Conservation (phyloP, 2,113 vertebrate species). For the Cynocephalus volans region DNA sequence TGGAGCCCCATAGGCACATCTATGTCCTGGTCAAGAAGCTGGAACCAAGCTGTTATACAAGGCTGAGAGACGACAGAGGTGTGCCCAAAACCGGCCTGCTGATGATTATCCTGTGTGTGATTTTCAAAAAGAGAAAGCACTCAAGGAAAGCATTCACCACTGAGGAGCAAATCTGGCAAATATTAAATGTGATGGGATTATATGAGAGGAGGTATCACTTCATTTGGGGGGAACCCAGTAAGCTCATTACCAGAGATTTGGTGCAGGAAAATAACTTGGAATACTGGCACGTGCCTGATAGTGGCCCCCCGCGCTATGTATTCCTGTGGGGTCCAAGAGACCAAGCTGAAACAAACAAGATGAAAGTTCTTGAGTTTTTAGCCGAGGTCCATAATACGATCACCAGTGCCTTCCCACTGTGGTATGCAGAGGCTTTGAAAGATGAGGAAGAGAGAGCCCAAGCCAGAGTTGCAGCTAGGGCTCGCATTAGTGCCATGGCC, state of each 20-base stretch:
- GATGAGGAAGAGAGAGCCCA: conserved; percentile 12
- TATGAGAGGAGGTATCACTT: background rate
- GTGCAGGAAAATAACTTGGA: conserved; percentile 2
- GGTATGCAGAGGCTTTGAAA: background rate
- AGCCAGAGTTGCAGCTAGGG: background rate
- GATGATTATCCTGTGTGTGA: too few species aligned
- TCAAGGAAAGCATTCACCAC: too few species aligned
- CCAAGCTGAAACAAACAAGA: background rate
- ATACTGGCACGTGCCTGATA: background rate
- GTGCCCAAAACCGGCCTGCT: too few species aligned
- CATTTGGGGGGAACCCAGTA: background rate
- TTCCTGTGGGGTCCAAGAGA: background rate
- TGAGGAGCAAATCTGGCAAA: background rate
- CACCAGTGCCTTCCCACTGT: background rate
- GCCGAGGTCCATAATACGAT: background rate
- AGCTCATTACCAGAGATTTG: background rate
- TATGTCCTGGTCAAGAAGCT: too few species aligned
- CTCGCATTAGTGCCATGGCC: background rate
- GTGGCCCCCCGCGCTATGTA: background rate
- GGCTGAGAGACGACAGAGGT: too few species aligned
- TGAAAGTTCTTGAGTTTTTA: conserved; percentile 38
- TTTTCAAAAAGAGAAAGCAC: too few species aligned
- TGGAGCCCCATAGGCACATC: too few species aligned
- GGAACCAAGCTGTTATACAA: too few species aligned
- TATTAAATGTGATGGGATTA: background rate